Base-by-base conservation (phyloP, 1,140 invertebrate species). In the Apocrypta bakeri region DNA sequence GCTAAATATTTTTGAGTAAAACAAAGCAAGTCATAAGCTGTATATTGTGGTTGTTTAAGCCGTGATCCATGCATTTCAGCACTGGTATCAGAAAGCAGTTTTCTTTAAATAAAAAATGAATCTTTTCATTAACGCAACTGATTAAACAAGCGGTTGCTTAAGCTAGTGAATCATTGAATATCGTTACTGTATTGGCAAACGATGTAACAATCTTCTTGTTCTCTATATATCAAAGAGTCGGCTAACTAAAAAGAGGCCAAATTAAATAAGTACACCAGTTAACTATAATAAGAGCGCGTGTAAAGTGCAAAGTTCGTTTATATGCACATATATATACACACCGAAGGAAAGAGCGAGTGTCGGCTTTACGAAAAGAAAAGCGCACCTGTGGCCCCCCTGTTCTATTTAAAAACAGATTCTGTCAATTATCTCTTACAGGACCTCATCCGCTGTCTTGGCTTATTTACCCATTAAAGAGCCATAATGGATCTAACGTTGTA, bases 381-480 rank as follows among this genome's bases (percentile, higher is more conserved):
- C 31, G 56, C 48, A 80, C 27, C 37, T 75, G 71, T 81, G n/a
- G 56, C 61, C 40, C 61, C 40, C 9, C n/a, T 3, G 73, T 56
- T 68, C 80, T 76, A 82, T 63, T 82, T 76, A 69, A 82, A 82
- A 82, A 76, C 37, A 75, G 73, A 82, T 69, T 76, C 80, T 76
- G 64, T 82, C 80, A 76, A 82, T 82, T 76, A 82, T 76, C n/a
- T 75, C 40, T 56, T 76, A 68, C 63, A 82, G 21, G 80, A 17
- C 40, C 37, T 48, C 61, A 17, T 31, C 40, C 37, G 7, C 24
- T 31, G 24, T 12, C 48, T 80, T 29, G 37, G 17, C 73, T 82
- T 82, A 76, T 82, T 76, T 82, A 56, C 56, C 63, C 80, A 76
- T 82, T 82, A 82, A 69, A 61, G 29, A 61, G 27, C 64, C 73